A percentile compares a stretch with the other conserved stretches of the same genome.
phyloP scores from a whole-genome alignment of 2,888 invertebrate species.

The Choristoneura rosaceana region DNA sequence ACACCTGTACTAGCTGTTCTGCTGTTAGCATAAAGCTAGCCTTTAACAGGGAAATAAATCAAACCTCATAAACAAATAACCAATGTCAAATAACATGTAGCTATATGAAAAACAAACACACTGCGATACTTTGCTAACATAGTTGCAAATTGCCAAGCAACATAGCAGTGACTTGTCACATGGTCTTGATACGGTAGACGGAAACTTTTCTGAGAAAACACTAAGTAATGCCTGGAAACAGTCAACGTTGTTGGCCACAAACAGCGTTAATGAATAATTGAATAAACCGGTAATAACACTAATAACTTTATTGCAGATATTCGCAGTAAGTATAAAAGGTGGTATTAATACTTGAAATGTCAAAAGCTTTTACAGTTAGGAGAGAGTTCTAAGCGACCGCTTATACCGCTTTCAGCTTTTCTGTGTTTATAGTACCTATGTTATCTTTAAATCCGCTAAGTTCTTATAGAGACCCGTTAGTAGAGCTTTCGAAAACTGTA shows the following conservation, averaged over 20 bases:
- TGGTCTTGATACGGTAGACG: neutral
- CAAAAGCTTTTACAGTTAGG: neutral
- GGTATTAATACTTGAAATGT: neutral
- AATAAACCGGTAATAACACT: neutral
- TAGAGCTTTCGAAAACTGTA: neutral
- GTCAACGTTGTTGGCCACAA: neutral
- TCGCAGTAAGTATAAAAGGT: constrained; percentile 3
- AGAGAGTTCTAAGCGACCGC: neutral
- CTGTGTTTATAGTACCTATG: neutral
- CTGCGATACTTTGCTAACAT: neutral
- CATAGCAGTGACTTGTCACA: neutral
- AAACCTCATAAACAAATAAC: neutral
- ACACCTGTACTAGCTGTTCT: too few relatives aligned
- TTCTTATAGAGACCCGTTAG: neutral
- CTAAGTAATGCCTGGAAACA: constrained; percentile 14
- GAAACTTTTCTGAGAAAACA: constrained; percentile 17
- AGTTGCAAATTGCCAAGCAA: constrained; percentile 5
- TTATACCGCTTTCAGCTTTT: neutral
- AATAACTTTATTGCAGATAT: constrained; percentile 1
- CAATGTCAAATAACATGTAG: neutral
- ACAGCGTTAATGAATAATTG: neutral
- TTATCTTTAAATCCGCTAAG: neutral
- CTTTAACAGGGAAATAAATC: neutral
- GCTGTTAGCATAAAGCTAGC: too few relatives aligned
- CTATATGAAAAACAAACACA: neutral